Evolutionary conservation across 2,888 invertebrate genomes (phyloP).

Genomic region (Adineta ricciae): DNA sequence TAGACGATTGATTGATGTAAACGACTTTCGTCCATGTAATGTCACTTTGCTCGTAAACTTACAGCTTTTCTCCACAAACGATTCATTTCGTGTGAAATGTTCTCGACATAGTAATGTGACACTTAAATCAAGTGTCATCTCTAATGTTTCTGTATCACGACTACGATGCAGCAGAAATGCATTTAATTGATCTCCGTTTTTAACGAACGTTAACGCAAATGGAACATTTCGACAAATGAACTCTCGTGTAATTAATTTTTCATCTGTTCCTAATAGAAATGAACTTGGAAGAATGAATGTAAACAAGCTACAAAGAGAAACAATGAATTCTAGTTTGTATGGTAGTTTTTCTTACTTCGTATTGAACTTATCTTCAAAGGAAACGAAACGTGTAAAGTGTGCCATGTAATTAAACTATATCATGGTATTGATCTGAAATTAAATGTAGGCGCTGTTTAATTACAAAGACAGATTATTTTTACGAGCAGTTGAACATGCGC

Average conservation of each 20-base stretch:
- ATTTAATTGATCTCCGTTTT: constrained; percentile 66
- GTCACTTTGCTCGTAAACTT: constrained; percentile 49
- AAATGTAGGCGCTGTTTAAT: too few species aligned
- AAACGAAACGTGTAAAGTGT: constrained; percentile 13
- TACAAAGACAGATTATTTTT: too few species aligned
- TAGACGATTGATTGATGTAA: constrained; percentile 44
- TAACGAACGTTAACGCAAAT: constrained; percentile 70
- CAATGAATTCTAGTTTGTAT: too few species aligned
- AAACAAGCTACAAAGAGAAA: constrained; percentile 53
- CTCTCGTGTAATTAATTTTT: constrained; percentile 70
- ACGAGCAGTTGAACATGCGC: too few species aligned
- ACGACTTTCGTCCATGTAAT: constrained; percentile 44
- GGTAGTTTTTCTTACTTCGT: background rate
- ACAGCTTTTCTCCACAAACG: constrained; percentile 67
- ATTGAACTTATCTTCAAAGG: constrained; percentile 11
- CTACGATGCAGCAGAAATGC: constrained; percentile 69
- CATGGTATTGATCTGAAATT: background rate
- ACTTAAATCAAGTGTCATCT: constrained; percentile 68
- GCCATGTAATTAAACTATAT: background rate
- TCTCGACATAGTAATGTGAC: constrained; percentile 69
- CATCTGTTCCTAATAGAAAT: constrained; percentile 65
- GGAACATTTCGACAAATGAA: constrained; percentile 70
- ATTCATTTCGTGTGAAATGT: constrained; percentile 71
- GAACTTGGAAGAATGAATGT: constrained; percentile 71
- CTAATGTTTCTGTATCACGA: constrained; percentile 61